Percentiles rank a stretch among this genome's conserved stretches.
phyloP scores from a whole-genome alignment of 1,140 invertebrate species.

The Melipona quadrifasciata region DNA sequence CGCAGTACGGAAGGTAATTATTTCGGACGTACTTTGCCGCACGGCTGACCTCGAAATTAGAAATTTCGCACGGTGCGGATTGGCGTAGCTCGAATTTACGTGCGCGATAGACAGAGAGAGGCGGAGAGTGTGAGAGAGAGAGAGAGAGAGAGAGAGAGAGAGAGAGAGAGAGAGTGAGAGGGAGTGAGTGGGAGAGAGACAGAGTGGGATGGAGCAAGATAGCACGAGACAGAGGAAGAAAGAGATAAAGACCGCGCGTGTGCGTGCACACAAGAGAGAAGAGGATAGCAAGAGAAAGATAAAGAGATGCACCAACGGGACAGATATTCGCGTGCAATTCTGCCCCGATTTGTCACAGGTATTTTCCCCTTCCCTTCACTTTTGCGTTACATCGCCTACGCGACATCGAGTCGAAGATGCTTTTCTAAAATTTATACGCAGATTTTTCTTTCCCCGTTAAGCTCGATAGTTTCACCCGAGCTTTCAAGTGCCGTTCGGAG shows the following conservation, averaged over 20 bases:
- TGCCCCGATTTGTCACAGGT: slow-evolving; percentile 27
- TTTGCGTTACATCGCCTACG: slow-evolving; percentile 15
- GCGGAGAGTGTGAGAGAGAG: background rate
- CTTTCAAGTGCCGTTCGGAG: background rate
- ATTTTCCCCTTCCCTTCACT: slow-evolving; percentile 10
- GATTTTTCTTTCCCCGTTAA: slow-evolving; percentile 6
- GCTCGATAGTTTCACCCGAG: background rate
- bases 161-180: background rate
- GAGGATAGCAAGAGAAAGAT: background rate
- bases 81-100: slow-evolving; percentile 41
- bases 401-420: background rate
- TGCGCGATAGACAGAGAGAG: slow-evolving; percentile 1
- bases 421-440: slow-evolving; percentile 7
- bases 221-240: background rate
- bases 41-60: slow-evolving; percentile 46
- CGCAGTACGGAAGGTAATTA: slow-evolving; percentile 59
- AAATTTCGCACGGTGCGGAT: slow-evolving; percentile 41
- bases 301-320: slow-evolving; percentile 18
- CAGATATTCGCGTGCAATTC: slow-evolving; percentile 31
- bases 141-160: background rate
- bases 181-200: background rate
- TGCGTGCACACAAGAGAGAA: background rate
- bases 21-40: slow-evolving; percentile 54
- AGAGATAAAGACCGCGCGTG: background rate
- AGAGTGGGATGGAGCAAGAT: background rate